Percentiles rank a stretch among this genome's conserved stretches.
These are phyloP conservation scores for Hypomecis atomaria DNA, from an alignment of 2,888 invertebrate species.

Conservation along the genomic window DNA sequence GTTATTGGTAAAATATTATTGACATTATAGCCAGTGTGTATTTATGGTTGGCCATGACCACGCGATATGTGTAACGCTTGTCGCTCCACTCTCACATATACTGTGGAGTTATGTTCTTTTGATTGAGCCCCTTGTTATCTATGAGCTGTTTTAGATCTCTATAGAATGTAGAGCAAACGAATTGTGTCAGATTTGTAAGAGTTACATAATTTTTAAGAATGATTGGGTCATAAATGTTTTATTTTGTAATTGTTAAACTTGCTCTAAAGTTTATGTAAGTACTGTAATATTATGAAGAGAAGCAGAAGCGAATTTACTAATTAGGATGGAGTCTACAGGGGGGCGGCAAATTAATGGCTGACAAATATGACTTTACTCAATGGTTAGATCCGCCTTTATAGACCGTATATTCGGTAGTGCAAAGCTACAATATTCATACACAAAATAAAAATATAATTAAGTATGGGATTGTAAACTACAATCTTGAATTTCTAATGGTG, in stretches of 20 bases:
- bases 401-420: too few species aligned
- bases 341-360: too few species aligned
- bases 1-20: slow-evolving; percentile 52
- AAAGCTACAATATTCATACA: too few species aligned
- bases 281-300: too few species aligned
- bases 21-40: slow-evolving; percentile 31
- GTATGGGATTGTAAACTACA: too few species aligned
- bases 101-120: slow-evolving; percentile 42
- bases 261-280: neutral
- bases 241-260: neutral
- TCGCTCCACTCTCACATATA: slow-evolving; percentile 2
- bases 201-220: slow-evolving; percentile 5
- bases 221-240: neutral
- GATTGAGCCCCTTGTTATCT: slow-evolving; percentile 38
- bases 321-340: too few species aligned
- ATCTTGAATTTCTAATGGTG: too few species aligned
- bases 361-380: too few species aligned
- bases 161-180: slow-evolving; percentile 24
- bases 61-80: slow-evolving; percentile 39
- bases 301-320: too few species aligned
- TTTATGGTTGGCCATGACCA: slow-evolving; percentile 45
- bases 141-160: slow-evolving; percentile 34
- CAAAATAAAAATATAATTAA: too few species aligned
- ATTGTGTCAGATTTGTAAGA: slow-evolving; percentile 10
- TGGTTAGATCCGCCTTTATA: too few species aligned